phyloP scores from a whole-genome alignment of 2,113 vertebrate genomes.

The Gobio gobio region DNA sequence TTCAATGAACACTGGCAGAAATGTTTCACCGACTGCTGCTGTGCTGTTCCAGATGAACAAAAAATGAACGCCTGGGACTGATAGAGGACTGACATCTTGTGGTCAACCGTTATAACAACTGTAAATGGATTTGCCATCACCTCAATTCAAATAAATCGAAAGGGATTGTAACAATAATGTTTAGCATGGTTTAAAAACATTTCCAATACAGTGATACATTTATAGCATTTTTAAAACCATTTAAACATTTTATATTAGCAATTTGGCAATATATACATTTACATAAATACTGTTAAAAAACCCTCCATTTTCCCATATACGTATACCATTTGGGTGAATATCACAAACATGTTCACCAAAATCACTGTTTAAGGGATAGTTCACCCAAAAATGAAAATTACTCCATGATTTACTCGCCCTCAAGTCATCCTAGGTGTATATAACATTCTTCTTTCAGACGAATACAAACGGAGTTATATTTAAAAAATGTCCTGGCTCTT shows the following conservation, averaged over 20 bases:
- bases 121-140: neutral
- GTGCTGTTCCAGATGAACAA: neutral
- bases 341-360: neutral
- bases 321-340: neutral
- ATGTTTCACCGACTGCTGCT: neutral
- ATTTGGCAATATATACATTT: neutral
- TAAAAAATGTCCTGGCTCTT: too few species aligned
- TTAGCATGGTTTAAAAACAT: neutral
- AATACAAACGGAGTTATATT: too few species aligned
- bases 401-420: too few species aligned
- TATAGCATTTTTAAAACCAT: neutral
- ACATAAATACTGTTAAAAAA: slow-evolving; percentile 40
- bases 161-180: neutral
- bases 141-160: neutral
- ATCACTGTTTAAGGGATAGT: too few species aligned
- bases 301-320: neutral
- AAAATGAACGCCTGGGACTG: neutral
- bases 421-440: too few species aligned
- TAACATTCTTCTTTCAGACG: too few species aligned
- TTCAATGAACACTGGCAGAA: neutral
- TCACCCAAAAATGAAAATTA: too few species aligned
- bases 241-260: neutral
- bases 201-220: slow-evolving; percentile 18
- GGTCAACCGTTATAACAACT: neutral
- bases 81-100: slow-evolving; percentile 27